A percentile compares a stretch with the other conserved stretches of the same genome.
phyloP scores from a whole-genome alignment of 2,888 invertebrate genomes.

The Stenchaetothrips biformis region DNA sequence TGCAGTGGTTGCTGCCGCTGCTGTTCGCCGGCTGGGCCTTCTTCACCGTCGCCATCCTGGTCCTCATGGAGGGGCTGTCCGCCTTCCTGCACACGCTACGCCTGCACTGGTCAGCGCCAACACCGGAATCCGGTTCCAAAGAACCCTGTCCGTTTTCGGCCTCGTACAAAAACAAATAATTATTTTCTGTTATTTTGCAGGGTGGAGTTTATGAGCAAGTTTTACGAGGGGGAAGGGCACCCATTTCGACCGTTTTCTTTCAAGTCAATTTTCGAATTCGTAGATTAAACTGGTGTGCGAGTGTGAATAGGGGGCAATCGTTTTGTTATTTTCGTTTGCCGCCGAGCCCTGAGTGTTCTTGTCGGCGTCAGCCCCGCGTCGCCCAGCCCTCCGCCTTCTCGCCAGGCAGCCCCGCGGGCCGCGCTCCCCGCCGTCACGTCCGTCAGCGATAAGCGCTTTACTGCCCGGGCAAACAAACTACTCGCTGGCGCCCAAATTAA shows the following conservation, averaged over 20 bases:
- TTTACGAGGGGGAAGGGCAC: conserved; percentile 78
- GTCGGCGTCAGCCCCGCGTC: no score
- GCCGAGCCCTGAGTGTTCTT: no score
- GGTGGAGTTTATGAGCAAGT: conserved; percentile 84
- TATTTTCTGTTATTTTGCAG: conserved; percentile 47
- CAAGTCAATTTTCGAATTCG: conserved; percentile 45
- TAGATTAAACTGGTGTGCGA: no score
- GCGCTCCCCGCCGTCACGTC: no score
- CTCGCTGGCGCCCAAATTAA: no score
- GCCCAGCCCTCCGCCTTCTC: no score
- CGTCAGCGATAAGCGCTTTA: no score
- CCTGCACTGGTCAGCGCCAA: conserved; percentile 68
- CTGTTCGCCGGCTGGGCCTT: conserved; percentile 72
- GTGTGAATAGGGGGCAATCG: no score
- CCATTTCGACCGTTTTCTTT: conserved; percentile 82
- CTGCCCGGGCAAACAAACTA: no score
- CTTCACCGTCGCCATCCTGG: conserved; percentile 75
- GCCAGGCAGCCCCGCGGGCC: no score
- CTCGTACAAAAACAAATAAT: not conserved
- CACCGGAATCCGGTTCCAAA: not conserved
- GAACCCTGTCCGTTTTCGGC: no score
- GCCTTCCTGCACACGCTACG: conserved; percentile 85
- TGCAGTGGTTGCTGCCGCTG: conserved; percentile 50
- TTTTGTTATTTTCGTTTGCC: no score
- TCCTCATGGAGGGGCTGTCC: conserved; percentile 86